A percentile compares a stretch with the other conserved stretches of the same genome.
Conservation (phyloP, 92 coral and sea anemone genomes). For the Zoanthus sociatus region DNA sequence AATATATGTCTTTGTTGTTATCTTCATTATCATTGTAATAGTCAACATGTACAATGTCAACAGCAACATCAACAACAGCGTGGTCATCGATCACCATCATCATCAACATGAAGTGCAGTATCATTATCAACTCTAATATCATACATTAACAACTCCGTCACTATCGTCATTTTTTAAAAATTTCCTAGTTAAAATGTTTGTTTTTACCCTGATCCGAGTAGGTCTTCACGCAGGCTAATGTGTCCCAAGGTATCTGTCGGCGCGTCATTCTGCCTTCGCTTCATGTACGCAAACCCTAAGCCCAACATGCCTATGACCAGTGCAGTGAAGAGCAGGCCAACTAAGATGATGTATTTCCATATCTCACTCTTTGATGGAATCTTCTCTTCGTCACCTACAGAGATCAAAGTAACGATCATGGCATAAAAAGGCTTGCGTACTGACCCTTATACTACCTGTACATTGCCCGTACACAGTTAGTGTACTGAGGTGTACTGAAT, state of each 20-base stretch:
- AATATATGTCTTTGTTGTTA: too few species aligned
- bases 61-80: too few species aligned
- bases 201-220: slow-evolving; percentile 27
- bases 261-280: slow-evolving; percentile 2
- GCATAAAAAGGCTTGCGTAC: too few species aligned
- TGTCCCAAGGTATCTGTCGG: neutral
- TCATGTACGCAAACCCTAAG: neutral
- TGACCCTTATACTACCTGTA: too few species aligned
- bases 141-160: neutral
- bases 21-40: too few species aligned
- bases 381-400: neutral
- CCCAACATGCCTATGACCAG: neutral
- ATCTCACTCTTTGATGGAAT: neutral
- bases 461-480: too few species aligned
- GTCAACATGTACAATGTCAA: too few species aligned
- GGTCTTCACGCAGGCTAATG: neutral
- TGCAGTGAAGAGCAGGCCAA: neutral
- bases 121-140: neutral
- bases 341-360: neutral
- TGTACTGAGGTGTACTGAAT: too few species aligned
- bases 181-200: neutral
- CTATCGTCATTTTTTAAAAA: neutral
- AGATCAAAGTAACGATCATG: neutral
- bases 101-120: too few species aligned
- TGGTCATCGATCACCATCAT: too few species aligned